These are phyloP conservation scores for Tipula unca DNA, from an alignment of 2,888 invertebrate genomes.

Conservation along the genomic window DNA sequence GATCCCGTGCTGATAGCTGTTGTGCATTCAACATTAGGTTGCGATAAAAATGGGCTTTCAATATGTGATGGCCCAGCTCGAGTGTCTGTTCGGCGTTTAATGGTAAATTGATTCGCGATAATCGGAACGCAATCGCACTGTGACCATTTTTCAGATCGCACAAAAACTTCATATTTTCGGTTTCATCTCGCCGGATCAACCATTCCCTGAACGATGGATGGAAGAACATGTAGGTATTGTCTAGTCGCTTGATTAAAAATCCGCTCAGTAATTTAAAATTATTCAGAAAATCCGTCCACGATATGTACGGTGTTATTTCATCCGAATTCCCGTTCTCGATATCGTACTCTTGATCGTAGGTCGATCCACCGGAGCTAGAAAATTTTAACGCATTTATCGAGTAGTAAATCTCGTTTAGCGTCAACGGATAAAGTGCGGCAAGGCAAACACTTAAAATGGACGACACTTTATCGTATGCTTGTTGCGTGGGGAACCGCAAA, in stretches of 20 bases:
- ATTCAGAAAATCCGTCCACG: conserved; percentile 86
- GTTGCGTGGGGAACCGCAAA: conserved; percentile 78
- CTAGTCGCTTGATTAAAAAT: conserved; percentile 80
- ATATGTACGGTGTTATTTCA: conserved; percentile 55
- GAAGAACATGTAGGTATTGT: conserved; percentile 95
- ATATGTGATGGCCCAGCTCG: conserved; percentile 90
- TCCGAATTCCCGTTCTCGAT: neutral
- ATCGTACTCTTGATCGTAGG: neutral
- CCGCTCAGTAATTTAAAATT: conserved; percentile 79
- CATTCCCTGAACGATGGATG: conserved; percentile 98
- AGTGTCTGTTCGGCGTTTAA: conserved; percentile 79
- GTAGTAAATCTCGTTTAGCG: conserved; percentile 83
- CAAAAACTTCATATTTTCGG: conserved; percentile 84
- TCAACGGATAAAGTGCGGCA: conserved; percentile 84
- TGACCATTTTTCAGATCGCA: conserved; percentile 89
- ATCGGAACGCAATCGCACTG: conserved; percentile 81
- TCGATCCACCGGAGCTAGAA: neutral
- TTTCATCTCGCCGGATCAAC: conserved; percentile 74
- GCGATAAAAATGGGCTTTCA: conserved; percentile 94
- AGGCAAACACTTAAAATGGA: conserved; percentile 84
- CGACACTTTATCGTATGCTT: conserved; percentile 83
- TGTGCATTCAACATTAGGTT: conserved; percentile 52
- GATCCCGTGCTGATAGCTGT: conserved; percentile 66
- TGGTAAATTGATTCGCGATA: conserved; percentile 81
- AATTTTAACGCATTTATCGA: conserved; percentile 75